A percentile compares a stretch with the other conserved stretches of the same genome.
phyloP scores from a whole-genome alignment of 2,888 invertebrate species.

The Polyommatus iphigenia region DNA sequence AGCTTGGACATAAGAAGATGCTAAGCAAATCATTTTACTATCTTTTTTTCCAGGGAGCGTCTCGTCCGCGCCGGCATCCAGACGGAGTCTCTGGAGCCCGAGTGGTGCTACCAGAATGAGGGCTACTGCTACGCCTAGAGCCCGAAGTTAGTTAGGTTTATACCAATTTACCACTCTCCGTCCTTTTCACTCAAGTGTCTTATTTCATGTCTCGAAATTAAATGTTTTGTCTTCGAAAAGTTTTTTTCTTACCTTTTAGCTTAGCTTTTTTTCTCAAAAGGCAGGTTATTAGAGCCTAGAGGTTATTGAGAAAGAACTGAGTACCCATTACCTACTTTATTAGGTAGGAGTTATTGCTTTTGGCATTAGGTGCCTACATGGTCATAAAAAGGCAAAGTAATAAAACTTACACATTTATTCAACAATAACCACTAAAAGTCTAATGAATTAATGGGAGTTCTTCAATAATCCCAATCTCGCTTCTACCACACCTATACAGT shows the following conservation, averaged over 20 bases:
- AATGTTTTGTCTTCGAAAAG: neutral
- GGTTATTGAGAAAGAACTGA: too few relatives aligned
- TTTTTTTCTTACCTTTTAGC: neutral
- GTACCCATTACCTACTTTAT: too few relatives aligned
- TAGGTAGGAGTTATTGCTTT: too few relatives aligned
- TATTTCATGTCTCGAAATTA: neutral
- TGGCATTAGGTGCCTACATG: too few relatives aligned
- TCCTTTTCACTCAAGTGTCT: slow-evolving; percentile 26
- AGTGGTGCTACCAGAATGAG: slow-evolving; percentile 93
- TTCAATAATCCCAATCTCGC: slow-evolving; percentile 37
- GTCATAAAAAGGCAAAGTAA: neutral
- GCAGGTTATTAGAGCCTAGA: too few relatives aligned
- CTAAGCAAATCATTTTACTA: neutral
- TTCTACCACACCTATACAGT: slow-evolving; percentile 39
- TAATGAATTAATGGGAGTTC: slow-evolving; percentile 34
- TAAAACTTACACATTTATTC: slow-evolving; percentile 35
- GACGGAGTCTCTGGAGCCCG: slow-evolving; percentile 89
- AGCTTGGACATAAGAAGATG: neutral
- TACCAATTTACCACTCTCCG: neutral
- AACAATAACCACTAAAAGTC: slow-evolving; percentile 20
- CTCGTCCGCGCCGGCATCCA: slow-evolving; percentile 84
- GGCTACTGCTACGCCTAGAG: slow-evolving; percentile 79
- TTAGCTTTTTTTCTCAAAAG: too few relatives aligned
- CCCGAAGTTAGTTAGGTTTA: neutral
- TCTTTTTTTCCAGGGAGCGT: slow-evolving; percentile 80